These are phyloP conservation scores for Bimastos eiseni DNA, from an alignment of 2,888 invertebrate species.

Conservation along the genomic window DNA sequence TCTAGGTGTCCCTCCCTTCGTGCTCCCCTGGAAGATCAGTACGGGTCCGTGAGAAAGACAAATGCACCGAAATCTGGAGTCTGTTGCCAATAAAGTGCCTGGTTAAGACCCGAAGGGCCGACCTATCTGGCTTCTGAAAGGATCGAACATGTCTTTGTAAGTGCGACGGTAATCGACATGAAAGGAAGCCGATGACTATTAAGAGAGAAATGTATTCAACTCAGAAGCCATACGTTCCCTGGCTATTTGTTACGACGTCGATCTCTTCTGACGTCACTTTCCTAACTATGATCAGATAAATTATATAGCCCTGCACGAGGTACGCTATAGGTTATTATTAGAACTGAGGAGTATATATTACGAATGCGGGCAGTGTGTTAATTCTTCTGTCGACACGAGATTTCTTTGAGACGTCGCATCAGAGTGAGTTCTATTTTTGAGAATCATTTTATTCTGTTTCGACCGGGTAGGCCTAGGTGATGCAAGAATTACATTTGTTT, in stretches of 20 bases:
- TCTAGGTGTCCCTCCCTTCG: not conserved
- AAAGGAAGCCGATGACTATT: not conserved
- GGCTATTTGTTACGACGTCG: not conserved
- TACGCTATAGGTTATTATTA: not conserved
- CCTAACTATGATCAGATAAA: not conserved
- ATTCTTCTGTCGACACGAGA: not conserved
- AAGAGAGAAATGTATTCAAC: not conserved
- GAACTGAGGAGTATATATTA: not conserved
- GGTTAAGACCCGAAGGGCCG: not conserved
- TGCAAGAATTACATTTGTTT: not conserved
- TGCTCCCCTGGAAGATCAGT: not conserved
- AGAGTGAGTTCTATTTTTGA: not conserved
- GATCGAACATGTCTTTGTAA: not conserved
- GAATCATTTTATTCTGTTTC: not conserved
- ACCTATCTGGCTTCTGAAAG: not conserved
- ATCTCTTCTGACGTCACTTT: not conserved
- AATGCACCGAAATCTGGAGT: not conserved
- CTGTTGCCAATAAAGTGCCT: conserved; percentile 13
- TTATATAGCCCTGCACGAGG: not conserved
- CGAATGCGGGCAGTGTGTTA: not conserved
- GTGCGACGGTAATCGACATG: not conserved
- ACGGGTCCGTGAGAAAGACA: not conserved
- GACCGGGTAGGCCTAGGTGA: not conserved
- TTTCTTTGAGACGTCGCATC: not conserved
- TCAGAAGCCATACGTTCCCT: too few species aligned